Evolutionary conservation across 2,113 vertebrate genomes (phyloP).

Genomic region (Limnothrissa miodon): DNA sequence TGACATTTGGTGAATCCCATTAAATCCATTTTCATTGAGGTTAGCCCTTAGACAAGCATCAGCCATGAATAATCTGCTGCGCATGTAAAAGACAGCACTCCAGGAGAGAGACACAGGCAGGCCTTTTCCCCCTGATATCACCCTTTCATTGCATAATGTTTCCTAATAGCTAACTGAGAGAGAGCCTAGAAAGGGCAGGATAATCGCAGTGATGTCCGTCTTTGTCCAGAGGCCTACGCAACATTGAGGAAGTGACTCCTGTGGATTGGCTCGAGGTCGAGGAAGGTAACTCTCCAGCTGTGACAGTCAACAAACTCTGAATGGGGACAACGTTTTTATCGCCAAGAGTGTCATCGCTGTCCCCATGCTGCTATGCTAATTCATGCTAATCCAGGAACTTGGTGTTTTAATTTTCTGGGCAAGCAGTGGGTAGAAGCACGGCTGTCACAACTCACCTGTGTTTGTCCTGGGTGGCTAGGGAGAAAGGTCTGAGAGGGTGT

Average conservation of each 20-base stretch:
- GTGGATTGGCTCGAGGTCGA: background rate
- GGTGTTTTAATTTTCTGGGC: slow-evolving; percentile 12
- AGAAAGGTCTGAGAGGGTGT: background rate
- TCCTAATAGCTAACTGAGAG: background rate
- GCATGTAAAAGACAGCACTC: background rate
- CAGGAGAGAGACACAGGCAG: background rate
- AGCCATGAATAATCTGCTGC: slow-evolving; percentile 7
- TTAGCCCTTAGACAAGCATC: slow-evolving; percentile 10
- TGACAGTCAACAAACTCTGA: background rate
- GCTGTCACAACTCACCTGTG: slow-evolving; percentile 6
- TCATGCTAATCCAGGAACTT: slow-evolving; percentile 6
- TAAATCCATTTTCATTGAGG: slow-evolving; percentile 10
- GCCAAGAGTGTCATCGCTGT: background rate
- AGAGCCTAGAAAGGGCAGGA: background rate
- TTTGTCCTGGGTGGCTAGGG: background rate
- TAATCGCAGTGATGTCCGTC: background rate
- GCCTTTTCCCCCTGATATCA: background rate
- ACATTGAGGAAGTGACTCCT: slow-evolving; percentile 5
- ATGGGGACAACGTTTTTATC: slow-evolving; percentile 2
- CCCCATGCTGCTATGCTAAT: background rate
- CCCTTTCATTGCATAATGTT: background rate
- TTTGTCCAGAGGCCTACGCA: background rate
- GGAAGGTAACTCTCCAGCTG: slow-evolving; percentile 1
- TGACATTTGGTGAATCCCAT: slow-evolving; percentile 21
- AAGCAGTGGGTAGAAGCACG: background rate